Base-by-base conservation (phyloP, 2,113 vertebrate species). In the Anguilla rostrata region DNA sequence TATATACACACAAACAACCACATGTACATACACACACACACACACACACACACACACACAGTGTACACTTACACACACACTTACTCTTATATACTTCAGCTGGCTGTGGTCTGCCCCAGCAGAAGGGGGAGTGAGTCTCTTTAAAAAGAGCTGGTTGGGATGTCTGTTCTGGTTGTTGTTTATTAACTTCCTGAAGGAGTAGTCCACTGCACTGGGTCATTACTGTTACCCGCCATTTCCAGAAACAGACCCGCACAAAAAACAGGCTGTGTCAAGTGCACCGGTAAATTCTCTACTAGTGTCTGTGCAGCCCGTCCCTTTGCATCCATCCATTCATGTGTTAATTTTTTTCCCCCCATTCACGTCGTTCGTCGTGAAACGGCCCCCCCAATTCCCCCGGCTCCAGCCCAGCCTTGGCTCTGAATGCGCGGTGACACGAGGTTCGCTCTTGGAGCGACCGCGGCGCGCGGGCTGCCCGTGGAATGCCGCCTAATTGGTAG, bases 251-350 rank as follows among this genome's bases (percentile, higher is more conserved):
- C 60, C 20, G 2, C 22, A 66, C 60, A 6, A 20, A 66, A 66
- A 26, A 66, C 22, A 66, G 0, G 8, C 60, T 26, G 3, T 26
- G 60, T 66, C 26, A 20, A 20, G 18, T 75, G 81, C n/a, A 22
- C 46, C 6, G 41, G 5, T 11, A 22, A 22, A n/a, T 78, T 53
- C n/a, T 56, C 49, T 56, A 5, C 26, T 75, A 6, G 26, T 34
- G n/a, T 75, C 22, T 85, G 34, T 75, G 85, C 88, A 85, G 88
- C 88, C 89, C 83, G 82, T 92, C 91, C 87, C 89, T 92, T 89
- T 92, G 88, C 92, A 78, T 15, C 88, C 87, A 87, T 92, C 92
- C 86, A 41, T 90, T 84, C 71, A 90, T 84, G 85, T 18, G 88
- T 93, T 89, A 91, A 93, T 92, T 88, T 34, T 88, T 34, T 34